A percentile compares a stretch with the other conserved stretches of the same genome.
Evolutionary conservation across 2,113 vertebrate species (phyloP).

Genomic region (Nanorana parkeri): DNA sequence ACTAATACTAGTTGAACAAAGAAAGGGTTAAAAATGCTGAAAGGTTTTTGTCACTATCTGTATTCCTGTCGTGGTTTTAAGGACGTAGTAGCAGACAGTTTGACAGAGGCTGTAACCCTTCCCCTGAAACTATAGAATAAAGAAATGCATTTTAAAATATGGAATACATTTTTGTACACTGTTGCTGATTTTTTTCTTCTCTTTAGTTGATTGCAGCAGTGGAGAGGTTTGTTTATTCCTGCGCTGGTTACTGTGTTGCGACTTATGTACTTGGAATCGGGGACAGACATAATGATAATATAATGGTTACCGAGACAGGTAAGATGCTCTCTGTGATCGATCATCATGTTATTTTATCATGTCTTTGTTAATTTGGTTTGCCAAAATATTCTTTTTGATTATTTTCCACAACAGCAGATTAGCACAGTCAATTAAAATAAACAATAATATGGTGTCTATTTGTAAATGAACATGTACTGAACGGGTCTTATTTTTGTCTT

Average conservation of each 20-base stretch:
- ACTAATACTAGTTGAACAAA: no score
- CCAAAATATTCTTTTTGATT: not conserved
- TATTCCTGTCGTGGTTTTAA: no score
- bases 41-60: no score
- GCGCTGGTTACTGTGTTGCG: slow-evolving; percentile 96
- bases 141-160: no score
- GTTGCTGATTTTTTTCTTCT: slow-evolving; percentile 27
- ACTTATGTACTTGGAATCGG: slow-evolving; percentile 98
- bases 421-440: not conserved
- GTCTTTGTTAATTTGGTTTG: not conserved
- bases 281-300: slow-evolving; percentile 98
- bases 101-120: no score
- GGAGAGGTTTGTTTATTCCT: slow-evolving; percentile 94
- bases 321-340: slow-evolving; percentile 48
- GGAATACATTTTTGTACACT: not conserved
- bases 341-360: not conserved
- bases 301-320: slow-evolving; percentile 98
- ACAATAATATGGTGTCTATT: slow-evolving; percentile 25
- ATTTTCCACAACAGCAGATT: not conserved
- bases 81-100: no score
- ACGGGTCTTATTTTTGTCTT: slow-evolving; percentile 12
- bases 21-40: no score
- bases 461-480: slow-evolving; percentile 29
- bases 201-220: slow-evolving; percentile 91
- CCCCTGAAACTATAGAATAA: no score